A percentile compares a stretch with the other conserved stretches of the same genome.
These are phyloP conservation scores for Bombycilla garrulus DNA, from an alignment of 2,113 vertebrate species.

Conservation along the genomic window DNA sequence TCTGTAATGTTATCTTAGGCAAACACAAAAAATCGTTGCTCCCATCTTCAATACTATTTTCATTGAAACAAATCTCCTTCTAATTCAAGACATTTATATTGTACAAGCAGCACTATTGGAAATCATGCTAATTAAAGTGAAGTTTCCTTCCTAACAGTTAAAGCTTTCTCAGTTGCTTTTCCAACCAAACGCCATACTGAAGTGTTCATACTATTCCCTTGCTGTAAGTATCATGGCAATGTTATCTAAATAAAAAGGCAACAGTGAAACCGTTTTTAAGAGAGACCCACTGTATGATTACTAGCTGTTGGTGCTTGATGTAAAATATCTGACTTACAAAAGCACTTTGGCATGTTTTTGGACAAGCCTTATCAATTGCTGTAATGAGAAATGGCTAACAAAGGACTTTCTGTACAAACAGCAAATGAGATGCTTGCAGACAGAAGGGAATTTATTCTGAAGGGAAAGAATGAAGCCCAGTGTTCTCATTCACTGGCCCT, in stretches of 20 bases:
- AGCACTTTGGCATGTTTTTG: constrained; percentile 63
- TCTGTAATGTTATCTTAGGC: background rate
- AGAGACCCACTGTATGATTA: constrained; percentile 25
- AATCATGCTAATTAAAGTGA: constrained; percentile 4
- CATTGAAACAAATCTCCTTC: background rate
- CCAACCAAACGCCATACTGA: background rate
- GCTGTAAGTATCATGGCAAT: background rate
- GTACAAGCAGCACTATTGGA: background rate
- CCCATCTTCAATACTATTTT: background rate
- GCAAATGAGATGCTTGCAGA: constrained; percentile 49
- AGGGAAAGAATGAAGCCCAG: constrained; percentile 62
- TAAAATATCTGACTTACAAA: constrained; percentile 63
- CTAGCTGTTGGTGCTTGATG: constrained; percentile 44
- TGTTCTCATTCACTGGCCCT: constrained; percentile 61
- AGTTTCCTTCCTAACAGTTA: background rate
- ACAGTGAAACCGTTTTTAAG: constrained; percentile 48
- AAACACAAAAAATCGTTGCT: background rate
- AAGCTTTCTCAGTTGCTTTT: constrained; percentile 5
- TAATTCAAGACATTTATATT: background rate
- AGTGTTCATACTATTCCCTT: constrained; percentile 23
- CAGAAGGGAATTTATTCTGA: constrained; percentile 69
- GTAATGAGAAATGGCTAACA: constrained; percentile 57
- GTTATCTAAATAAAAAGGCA: constrained; percentile 53
- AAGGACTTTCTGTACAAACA: constrained; percentile 57
- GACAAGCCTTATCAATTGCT: constrained; percentile 62